Conservation (phyloP, 2,113 vertebrate species). For the Laticauda laticaudata region DNA sequence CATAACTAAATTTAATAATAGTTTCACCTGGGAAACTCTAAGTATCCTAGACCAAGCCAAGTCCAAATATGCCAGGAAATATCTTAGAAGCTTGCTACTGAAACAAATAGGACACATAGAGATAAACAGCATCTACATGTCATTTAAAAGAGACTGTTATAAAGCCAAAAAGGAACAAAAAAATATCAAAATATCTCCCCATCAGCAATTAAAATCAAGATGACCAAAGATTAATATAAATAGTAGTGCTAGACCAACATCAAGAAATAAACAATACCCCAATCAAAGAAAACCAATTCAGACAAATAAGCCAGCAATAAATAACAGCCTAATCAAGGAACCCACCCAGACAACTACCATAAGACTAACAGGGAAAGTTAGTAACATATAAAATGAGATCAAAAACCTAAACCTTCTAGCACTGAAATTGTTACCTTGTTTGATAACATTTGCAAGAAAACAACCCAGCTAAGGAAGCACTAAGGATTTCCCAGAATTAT, state of each 20-base stretch:
- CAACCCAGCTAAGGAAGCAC: too few relatives aligned
- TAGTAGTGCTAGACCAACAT: background rate
- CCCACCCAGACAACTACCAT: too few relatives aligned
- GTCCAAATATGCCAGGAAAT: background rate
- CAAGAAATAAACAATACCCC: too few relatives aligned
- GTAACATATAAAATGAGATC: too few relatives aligned
- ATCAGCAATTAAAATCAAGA: background rate
- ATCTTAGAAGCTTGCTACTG: background rate
- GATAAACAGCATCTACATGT: background rate
- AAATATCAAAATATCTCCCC: background rate
- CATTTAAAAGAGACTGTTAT: background rate
- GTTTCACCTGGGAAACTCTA: background rate
- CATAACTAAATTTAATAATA: background rate
- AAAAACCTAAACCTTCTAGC: too few relatives aligned
- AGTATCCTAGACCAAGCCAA: background rate
- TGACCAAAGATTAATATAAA: background rate
- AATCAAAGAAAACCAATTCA: too few relatives aligned
- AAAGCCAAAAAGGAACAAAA: background rate
- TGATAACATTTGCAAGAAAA: too few relatives aligned
- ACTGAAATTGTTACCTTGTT: too few relatives aligned
- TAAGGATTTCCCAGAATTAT: background rate
- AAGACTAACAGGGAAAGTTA: too few relatives aligned
- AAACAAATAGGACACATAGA: background rate
- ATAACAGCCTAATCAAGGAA: too few relatives aligned
- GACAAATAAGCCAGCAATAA: too few relatives aligned